phyloP scores from a whole-genome alignment of 1,140 invertebrate genomes.

The Laupala kohalensis region DNA sequence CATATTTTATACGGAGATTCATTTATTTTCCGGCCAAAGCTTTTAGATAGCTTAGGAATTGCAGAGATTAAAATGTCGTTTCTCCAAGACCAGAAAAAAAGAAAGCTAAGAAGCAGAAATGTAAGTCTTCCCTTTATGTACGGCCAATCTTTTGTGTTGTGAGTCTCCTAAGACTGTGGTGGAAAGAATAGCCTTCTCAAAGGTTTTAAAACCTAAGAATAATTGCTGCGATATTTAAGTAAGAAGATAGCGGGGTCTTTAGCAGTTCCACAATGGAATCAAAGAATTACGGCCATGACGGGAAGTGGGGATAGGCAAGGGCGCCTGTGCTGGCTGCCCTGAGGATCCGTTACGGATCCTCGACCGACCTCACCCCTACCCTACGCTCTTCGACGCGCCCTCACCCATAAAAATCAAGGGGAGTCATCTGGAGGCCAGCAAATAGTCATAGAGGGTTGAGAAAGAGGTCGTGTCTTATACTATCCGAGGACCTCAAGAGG shows the following conservation, averaged over 20 bases:
- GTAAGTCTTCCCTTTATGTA: neutral
- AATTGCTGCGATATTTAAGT: constrained; percentile 12
- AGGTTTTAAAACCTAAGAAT: constrained; percentile 10
- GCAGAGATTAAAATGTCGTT: constrained; percentile 11
- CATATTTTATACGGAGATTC: constrained; percentile 7
- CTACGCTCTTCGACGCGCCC: neutral
- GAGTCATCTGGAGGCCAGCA: neutral
- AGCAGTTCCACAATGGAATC: constrained; percentile 8
- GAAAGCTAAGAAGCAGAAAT: neutral
- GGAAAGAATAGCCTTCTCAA: constrained; percentile 7
- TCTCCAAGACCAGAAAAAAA: constrained; percentile 1
- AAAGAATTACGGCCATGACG: constrained; percentile 1
- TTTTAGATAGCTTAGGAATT: constrained; percentile 11
- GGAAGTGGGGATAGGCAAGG: neutral
- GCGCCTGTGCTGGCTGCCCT: neutral
- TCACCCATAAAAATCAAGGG: neutral
- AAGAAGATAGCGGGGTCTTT: constrained; percentile 3
- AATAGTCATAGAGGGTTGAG: neutral
- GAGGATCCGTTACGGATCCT: neutral
- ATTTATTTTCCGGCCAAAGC: constrained; percentile 10
- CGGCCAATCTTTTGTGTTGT: constrained; percentile 7
- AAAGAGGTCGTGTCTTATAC: too few species aligned
- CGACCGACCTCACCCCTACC: neutral
- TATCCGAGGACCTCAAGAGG: too few species aligned
- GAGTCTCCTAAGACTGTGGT: constrained; percentile 5